Conservation (phyloP, 2,113 vertebrate genomes). For the Dipodomys merriami region DNA sequence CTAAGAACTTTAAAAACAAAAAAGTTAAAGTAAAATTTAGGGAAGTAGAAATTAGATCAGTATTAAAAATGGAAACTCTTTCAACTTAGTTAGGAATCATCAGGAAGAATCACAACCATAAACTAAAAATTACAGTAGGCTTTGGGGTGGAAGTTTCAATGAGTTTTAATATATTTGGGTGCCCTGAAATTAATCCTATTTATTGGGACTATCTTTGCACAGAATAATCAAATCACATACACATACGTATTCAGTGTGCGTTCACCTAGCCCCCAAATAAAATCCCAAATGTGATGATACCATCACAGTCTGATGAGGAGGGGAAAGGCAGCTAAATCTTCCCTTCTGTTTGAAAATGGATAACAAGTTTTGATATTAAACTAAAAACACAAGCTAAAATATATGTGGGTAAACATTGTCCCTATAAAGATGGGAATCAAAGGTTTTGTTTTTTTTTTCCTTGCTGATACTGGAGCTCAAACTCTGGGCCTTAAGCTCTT, state of each 20-base stretch:
- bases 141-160: not conserved
- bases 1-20: slow-evolving; percentile 37
- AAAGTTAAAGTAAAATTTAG: slow-evolving; percentile 47
- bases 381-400: slow-evolving; percentile 8
- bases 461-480: too few species aligned
- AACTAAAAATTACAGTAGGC: slow-evolving; percentile 22
- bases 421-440: not conserved
- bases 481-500: too few species aligned
- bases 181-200: not conserved
- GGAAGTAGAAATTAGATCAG: not conserved
- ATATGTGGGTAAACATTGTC: not conserved
- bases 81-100: not conserved
- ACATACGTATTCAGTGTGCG: slow-evolving; percentile 13
- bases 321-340: not conserved
- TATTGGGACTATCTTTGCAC: slow-evolving; percentile 11
- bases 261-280: slow-evolving; percentile 5
- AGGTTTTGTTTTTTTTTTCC: too few species aligned
- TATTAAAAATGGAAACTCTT: slow-evolving; percentile 27
- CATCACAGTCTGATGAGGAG: not conserved
- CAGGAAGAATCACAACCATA: slow-evolving; percentile 11
- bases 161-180: slow-evolving; percentile 9
- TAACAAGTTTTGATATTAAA: not conserved
- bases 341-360: not conserved
- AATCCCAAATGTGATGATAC: slow-evolving; percentile 28
- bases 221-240: not conserved